phyloP scores from a whole-genome alignment of 2,888 invertebrate genomes.

The Napeogenes sylphis region DNA sequence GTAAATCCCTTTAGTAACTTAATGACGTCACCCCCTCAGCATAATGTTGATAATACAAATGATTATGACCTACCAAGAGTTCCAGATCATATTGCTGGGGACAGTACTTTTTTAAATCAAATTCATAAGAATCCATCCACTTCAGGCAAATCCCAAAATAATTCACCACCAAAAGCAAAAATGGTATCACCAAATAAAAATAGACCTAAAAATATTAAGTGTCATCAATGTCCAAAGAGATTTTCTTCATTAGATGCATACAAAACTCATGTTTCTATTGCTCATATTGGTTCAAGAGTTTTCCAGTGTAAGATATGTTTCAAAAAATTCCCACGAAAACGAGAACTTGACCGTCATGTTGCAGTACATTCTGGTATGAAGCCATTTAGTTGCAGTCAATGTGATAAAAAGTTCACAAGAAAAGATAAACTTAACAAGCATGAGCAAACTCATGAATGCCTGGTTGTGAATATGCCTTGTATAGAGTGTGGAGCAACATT shows the following conservation, averaged over 20 bases:
- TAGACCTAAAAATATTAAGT: conserved; percentile 71
- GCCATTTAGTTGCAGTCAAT: conserved; percentile 81
- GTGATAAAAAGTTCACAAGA: conserved; percentile 81
- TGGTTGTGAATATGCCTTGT: conserved; percentile 79
- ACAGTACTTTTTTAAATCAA: conserved; percentile 65
- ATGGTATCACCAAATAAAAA: conserved; percentile 52
- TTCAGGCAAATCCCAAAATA: conserved; percentile 47
- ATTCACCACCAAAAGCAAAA: conserved; percentile 59
- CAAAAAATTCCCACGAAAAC: conserved; percentile 82
- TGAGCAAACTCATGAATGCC: conserved; percentile 80
- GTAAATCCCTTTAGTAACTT: conserved; percentile 78
- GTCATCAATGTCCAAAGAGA: conserved; percentile 72
- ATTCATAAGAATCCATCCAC: conserved; percentile 55
- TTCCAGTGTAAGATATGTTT: conserved; percentile 82
- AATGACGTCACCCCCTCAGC: conserved; percentile 62
- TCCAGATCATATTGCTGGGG: conserved; percentile 73
- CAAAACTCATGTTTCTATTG: conserved; percentile 73
- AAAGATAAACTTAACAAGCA: conserved; percentile 84
- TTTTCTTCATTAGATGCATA: conserved; percentile 73
- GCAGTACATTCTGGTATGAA: conserved; percentile 82
- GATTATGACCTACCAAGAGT: conserved; percentile 71
- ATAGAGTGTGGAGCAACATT: conserved; percentile 79
- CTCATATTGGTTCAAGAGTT: conserved; percentile 74
- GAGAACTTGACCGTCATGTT: conserved; percentile 83
- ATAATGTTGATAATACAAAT: conserved; percentile 46